Evolutionary conservation across 2,888 invertebrate species (phyloP).

Genomic region (Ophion costatus): DNA sequence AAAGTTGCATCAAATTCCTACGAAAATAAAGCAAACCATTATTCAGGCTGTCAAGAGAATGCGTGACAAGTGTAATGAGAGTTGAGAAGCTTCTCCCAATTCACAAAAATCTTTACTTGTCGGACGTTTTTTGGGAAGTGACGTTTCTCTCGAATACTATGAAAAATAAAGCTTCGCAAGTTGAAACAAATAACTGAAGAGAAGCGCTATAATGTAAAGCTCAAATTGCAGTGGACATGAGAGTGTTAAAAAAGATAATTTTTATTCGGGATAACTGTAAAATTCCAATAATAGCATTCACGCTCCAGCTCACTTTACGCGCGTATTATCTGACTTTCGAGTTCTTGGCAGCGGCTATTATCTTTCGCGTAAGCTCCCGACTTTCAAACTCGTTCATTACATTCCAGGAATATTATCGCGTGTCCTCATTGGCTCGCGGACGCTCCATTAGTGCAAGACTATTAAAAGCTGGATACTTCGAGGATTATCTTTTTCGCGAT

Average conservation of each 20-base stretch:
- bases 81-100: background rate
- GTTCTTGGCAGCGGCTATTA: constrained; percentile 18
- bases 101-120: no score
- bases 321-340: background rate
- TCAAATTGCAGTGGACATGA: background rate
- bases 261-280: constrained; percentile 4
- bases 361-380: constrained; percentile 36
- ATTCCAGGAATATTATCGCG: constrained; percentile 12
- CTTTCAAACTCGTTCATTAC: constrained; percentile 29
- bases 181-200: background rate
- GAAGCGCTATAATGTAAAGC: background rate
- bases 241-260: background rate
- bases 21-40: background rate
- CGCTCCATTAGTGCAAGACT: constrained; percentile 6
- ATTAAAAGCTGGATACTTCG: background rate
- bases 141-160: no score
- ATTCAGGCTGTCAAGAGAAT: background rate
- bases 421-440: constrained; percentile 32
- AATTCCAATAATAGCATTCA: constrained; percentile 29
- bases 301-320: background rate
- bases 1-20: background rate
- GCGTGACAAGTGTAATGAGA: background rate
- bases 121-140: no score
- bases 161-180: background rate
- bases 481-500: constrained; percentile 6